A percentile compares a stretch with the other conserved stretches of the same genome.
phyloP scores from a whole-genome alignment of 2,113 vertebrate species.

The Philantomba maxwellii region DNA sequence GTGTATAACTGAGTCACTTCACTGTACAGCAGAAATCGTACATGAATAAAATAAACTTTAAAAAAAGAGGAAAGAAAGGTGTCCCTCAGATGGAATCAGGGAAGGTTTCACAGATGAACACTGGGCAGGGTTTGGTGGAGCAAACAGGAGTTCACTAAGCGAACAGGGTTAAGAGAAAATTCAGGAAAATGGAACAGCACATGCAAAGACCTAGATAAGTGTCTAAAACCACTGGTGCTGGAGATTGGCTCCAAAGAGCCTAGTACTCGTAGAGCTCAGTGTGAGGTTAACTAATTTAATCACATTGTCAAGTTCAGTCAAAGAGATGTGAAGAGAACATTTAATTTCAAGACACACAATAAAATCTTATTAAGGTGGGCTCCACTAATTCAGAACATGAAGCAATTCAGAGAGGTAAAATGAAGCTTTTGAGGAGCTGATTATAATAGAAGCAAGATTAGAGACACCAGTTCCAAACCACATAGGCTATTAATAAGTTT shows the following conservation, averaged over 20 bases:
- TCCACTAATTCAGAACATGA: neutral
- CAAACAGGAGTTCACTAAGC: neutral
- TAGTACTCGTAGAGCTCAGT: rapidly evolving
- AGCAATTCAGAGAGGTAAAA: neutral
- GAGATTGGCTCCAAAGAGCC: no score
- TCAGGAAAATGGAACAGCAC: neutral
- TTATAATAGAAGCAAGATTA: neutral
- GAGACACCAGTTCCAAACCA: neutral
- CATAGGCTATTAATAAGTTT: neutral
- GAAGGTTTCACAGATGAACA: neutral
- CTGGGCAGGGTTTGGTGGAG: neutral
- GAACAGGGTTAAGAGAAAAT: neutral
- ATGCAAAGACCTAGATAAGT: no score
- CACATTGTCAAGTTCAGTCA: neutral
- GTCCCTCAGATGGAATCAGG: neutral
- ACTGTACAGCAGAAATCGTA: neutral
- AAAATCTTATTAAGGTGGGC: neutral
- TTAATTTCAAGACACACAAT: neutral
- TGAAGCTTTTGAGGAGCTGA: neutral
- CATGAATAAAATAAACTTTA: neutral
- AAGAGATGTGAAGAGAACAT: neutral
- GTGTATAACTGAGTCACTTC: neutral
- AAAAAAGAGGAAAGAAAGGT: neutral
- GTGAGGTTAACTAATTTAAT: neutral
- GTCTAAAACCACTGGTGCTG: neutral